Evolutionary conservation across 2,888 invertebrate genomes (phyloP), one percentile per base, ranked within the genome.

Genomic region (Lamellibrachia satsuma): DNA sequence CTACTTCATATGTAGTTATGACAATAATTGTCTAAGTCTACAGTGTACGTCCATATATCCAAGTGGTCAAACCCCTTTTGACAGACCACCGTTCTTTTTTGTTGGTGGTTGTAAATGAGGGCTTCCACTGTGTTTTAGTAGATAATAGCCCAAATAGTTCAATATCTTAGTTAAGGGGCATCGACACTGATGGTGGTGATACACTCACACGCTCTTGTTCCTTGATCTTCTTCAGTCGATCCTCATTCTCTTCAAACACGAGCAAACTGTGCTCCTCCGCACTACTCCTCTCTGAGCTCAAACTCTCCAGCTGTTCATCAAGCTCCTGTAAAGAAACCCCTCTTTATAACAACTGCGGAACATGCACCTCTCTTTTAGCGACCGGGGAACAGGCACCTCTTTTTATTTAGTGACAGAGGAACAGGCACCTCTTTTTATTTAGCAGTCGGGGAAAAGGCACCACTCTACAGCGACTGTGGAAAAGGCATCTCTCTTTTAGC

Each of bases 161-260:
- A 11, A 91, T 39, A 91, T 91, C 91, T 11, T n/a, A 91, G 11
- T 11, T n/a, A 91, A 91, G 22, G 22, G 39, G 39, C 39, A 39
- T 39, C 39, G 39, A 39, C 39, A 39, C 15, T 91, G 52, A 11
- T 57, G 3, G 8, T 57, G 57, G 57, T 57, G 57, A 15, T 3
- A 90, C 90, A 92, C 94, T 52, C 91, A 94, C 93, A 90, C 93
- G 90, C 93, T 94, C 94, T 91, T 94, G 93, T 90, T 94, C 92
- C 51, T 94, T 94, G 94, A 97, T 97, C 2, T 97, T 97, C 93
- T 97, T 97, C 92, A 98, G 97, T 90, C 97, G 97, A 52, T 97
- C 96, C 11, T 97, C 96, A 95, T 97, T 97, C 7, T 97, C 97
- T 94, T 97, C 97, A 92, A 93, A 93, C 51, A 93, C 92, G 8